Conservation (phyloP, 2,888 invertebrate species). For the Meliscaeva auricollis region DNA sequence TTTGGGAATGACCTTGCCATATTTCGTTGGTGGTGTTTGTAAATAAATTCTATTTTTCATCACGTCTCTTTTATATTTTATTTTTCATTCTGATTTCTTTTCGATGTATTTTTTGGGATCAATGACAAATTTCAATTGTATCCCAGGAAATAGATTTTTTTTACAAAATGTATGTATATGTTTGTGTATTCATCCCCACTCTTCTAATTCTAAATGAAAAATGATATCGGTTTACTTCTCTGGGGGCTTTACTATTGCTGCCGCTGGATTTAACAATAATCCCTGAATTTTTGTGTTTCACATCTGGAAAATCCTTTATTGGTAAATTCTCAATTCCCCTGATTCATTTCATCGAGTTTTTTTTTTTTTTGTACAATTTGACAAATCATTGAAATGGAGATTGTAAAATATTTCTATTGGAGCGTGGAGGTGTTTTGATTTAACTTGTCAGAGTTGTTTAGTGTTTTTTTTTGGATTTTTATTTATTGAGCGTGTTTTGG, state of each 20-base stretch:
- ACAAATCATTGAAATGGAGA: conserved; percentile 7
- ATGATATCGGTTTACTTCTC: background rate
- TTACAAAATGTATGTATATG: no score
- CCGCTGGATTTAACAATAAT: conserved; percentile 30
- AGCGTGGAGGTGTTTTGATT: background rate
- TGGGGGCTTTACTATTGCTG: conserved; percentile 16
- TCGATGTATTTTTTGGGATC: background rate
- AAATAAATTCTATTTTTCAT: background rate
- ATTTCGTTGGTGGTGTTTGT: background rate
- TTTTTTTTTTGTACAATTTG: background rate
- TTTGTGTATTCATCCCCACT: background rate
- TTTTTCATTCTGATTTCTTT: background rate
- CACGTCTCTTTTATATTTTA: background rate
- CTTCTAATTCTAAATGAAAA: conserved; percentile 1
- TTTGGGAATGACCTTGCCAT: background rate
- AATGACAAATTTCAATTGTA: conserved; percentile 6
- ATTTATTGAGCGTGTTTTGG: background rate
- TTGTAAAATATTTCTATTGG: background rate
- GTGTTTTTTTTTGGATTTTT: background rate
- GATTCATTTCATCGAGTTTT: conserved; percentile 8
- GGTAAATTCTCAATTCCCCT: background rate
- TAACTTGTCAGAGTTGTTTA: background rate
- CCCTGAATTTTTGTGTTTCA: conserved; percentile 23
- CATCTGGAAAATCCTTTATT: conserved; percentile 22
- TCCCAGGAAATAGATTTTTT: background rate